Evolutionary conservation across 2,888 invertebrate genomes (phyloP).

Genomic region (Orthonevra nobilis): DNA sequence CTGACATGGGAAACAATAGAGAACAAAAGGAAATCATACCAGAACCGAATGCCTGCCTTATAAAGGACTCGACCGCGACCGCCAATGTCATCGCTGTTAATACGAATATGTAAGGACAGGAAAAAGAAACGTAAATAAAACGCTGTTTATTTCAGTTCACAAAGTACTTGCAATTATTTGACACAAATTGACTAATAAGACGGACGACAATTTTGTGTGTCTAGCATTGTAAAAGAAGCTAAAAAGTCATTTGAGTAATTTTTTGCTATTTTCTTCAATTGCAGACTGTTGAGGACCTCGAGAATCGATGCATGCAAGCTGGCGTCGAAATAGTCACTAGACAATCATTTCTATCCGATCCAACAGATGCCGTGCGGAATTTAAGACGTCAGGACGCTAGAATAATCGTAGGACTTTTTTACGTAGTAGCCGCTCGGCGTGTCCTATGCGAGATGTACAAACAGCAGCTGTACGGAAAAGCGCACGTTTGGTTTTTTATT

Average conservation of each 20-base stretch:
- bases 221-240: neutral
- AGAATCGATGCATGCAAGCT: constrained; percentile 93
- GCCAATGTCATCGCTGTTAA: no score
- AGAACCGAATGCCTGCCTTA: constrained; percentile 1
- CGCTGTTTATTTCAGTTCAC: constrained; percentile 47
- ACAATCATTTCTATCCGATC: constrained; percentile 98
- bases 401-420: constrained; percentile 98
- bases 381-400: constrained; percentile 97
- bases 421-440: constrained; percentile 97
- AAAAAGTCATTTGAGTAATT: constrained; percentile 4
- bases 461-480: constrained; percentile 95
- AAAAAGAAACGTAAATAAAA: constrained; percentile 16
- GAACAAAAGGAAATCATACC: constrained; percentile 43
- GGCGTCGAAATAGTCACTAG: constrained; percentile 97
- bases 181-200: constrained; percentile 59
- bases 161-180: constrained; percentile 54
- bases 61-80: neutral
- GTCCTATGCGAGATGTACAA: constrained; percentile 98
- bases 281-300: constrained; percentile 98
- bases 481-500: constrained; percentile 99
- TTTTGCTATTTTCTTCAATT: constrained; percentile 75
- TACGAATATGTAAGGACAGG: neutral
- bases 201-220: constrained; percentile 1
- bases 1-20: constrained; percentile 8
- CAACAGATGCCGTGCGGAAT: constrained; percentile 97